These are phyloP conservation scores for Auanema freiburgensis DNA, from an alignment of 2,888 invertebrate species.

Conservation along the genomic window DNA sequence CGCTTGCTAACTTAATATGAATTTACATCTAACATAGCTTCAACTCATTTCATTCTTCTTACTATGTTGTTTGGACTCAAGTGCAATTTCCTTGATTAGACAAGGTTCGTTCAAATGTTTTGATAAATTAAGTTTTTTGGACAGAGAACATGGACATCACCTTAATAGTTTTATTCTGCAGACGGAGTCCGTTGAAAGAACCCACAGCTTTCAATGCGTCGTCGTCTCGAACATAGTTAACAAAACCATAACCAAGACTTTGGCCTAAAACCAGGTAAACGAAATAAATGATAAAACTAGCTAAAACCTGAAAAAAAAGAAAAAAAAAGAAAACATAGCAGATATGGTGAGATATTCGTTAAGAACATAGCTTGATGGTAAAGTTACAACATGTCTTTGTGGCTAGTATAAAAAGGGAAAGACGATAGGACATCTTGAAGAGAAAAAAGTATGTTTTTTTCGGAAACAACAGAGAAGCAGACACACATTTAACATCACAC, in stretches of 20 bases:
- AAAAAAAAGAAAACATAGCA: slow-evolving; percentile 13
- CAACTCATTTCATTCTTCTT: too few relatives aligned
- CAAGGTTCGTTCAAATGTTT: too few relatives aligned
- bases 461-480: too few relatives aligned
- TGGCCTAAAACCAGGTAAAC: slow-evolving; percentile 74
- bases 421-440: too few relatives aligned
- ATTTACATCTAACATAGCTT: too few relatives aligned
- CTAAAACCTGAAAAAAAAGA: slow-evolving; percentile 22
- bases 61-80: too few relatives aligned
- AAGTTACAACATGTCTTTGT: neutral
- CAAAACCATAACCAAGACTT: slow-evolving; percentile 98
- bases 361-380: slow-evolving; percentile 7
- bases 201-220: slow-evolving; percentile 98
- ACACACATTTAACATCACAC: too few relatives aligned
- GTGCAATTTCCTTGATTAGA: too few relatives aligned
- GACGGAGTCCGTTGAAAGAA: slow-evolving; percentile 91
- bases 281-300: slow-evolving; percentile 4
- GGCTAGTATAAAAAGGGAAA: too few relatives aligned
- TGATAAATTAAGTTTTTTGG: too few relatives aligned
- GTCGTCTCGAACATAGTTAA: slow-evolving; percentile 95
- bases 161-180: slow-evolving; percentile 99
- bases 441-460: too few relatives aligned
- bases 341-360: slow-evolving; percentile 4
- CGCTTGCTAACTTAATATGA: too few relatives aligned
- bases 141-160: slow-evolving; percentile 70